Evolutionary conservation across 2,113 vertebrate species (phyloP).

Genomic region (Dunckerocampus dactyliophorus): DNA sequence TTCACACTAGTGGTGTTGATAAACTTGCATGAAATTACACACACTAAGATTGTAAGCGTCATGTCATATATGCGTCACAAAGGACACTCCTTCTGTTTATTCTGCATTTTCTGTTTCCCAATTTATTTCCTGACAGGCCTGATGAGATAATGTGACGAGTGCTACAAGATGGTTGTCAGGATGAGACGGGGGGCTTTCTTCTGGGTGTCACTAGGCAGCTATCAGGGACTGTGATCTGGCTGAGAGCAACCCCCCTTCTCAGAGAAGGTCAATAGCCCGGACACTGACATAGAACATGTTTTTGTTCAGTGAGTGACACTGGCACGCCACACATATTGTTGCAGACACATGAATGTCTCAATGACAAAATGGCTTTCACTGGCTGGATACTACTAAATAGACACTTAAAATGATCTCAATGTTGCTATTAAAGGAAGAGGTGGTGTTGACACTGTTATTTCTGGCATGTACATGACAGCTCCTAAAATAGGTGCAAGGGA

Average conservation of each 20-base stretch:
- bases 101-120: slow-evolving; percentile 26
- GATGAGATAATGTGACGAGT: slow-evolving; percentile 59
- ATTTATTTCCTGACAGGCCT: slow-evolving; percentile 60
- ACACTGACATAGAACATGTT: slow-evolving; percentile 31
- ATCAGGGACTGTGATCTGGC: slow-evolving; percentile 54
- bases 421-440: background rate
- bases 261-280: slow-evolving; percentile 46
- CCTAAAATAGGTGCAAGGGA: slow-evolving; percentile 5
- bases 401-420: background rate
- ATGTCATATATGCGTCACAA: slow-evolving; percentile 16
- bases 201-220: slow-evolving; percentile 27
- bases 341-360: slow-evolving; percentile 23
- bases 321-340: slow-evolving; percentile 15
- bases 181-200: slow-evolving; percentile 47
- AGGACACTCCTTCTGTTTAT: slow-evolving; percentile 31
- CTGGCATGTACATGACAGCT: background rate
- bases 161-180: slow-evolving; percentile 42
- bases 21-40: slow-evolving; percentile 33
- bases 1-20: slow-evolving; percentile 21
- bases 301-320: slow-evolving; percentile 49
- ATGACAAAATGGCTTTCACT: slow-evolving; percentile 16
- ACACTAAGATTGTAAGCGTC: slow-evolving; percentile 23
- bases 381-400: slow-evolving; percentile 4
- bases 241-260: slow-evolving; percentile 33
- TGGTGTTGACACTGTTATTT: background rate